Percentiles rank a stretch among this genome's conserved stretches.
These are phyloP conservation scores for Luidia sarsii DNA, from an alignment of 53 echinoderm and acorn worm species.

Conservation along the genomic window DNA sequence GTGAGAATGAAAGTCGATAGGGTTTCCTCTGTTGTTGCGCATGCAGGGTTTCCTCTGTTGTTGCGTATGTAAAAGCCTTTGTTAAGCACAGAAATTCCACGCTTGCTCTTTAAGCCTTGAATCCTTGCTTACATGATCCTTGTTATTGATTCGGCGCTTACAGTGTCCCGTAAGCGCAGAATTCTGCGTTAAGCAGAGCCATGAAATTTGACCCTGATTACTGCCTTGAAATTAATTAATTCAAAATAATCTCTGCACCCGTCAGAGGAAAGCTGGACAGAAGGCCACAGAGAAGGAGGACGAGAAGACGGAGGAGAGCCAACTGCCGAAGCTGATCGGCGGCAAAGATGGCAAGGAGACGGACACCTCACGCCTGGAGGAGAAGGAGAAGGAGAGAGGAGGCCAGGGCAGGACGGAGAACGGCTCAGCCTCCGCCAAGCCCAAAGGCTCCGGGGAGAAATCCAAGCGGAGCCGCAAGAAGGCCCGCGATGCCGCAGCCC, in stretches of 20 bases:
- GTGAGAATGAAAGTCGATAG: no score
- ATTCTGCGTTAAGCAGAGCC: no score
- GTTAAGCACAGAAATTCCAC: no score
- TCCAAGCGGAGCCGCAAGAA: slow-evolving; percentile 81
- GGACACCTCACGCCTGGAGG: slow-evolving; percentile 54
- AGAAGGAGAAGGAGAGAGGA: slow-evolving; percentile 19
- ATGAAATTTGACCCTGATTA: neutral
- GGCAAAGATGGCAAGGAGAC: slow-evolving; percentile 46
- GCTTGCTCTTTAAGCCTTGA: no score
- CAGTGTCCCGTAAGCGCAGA: no score
- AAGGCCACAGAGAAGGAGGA: slow-evolving; percentile 44
- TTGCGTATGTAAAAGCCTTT: neutral
- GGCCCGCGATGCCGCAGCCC: slow-evolving; percentile 68
- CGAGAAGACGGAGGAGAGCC: slow-evolving; percentile 8
- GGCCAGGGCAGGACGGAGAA: slow-evolving; percentile 40
- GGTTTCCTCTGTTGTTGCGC: neutral
- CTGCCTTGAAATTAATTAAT: neutral
- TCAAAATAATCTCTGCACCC: neutral
- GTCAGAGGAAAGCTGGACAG: slow-evolving; percentile 11
- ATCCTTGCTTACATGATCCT: no score
- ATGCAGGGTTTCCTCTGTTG: no score
- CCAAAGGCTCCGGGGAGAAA: slow-evolving; percentile 48
- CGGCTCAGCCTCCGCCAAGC: slow-evolving; percentile 9
- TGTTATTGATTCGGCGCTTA: no score
- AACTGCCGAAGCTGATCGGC: slow-evolving; percentile 14